Base-by-base conservation (phyloP, 2,113 vertebrate genomes). In the Thinocorus orbignyianus region DNA sequence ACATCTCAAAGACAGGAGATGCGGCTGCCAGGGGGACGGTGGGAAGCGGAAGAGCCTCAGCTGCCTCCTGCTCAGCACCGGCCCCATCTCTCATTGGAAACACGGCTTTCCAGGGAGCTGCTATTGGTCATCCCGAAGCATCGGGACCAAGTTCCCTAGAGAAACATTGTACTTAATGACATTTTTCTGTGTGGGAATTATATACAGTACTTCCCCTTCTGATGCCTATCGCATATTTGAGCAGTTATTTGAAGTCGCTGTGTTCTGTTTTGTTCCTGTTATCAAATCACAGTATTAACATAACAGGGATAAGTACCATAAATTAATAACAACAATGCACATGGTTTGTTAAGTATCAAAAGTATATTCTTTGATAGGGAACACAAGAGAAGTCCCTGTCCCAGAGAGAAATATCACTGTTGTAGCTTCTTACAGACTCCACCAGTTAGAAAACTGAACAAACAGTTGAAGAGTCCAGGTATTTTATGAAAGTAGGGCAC, bases 171-270 rank as follows among this genome's bases (percentile, higher is more conserved):
- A 55, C 83, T 92, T 52, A 90, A 81, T 10, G 44, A 93, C 95
- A 96, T 96, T 96, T 96, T 96, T 95, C 80, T 94, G 86, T n/a
- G 82, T 95, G 95, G 95, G 88, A 96, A 89, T 96, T 93, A 92
- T 92, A 88, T 95, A 88, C 88, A 93, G 72, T 31, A 86, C 80
- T 97, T 97, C 92, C 92, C 76, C 20, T 95, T 71, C 83, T 86
- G 92, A 97, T 96, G 80, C 80, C 52, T 96, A 97, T 96, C 90
- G 22, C 92, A 81, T 96, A 84, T 54, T 93, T 93, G 73, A 95
- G 61, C 13, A 2, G 80, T 74, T 69, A 92, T 74, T 90, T 93
- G 90, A 94, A 95, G 88, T 79, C 3, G 14, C 55, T 81, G 44
- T 88, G 86, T 28, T 96, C 87, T 90, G 55, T 86, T 93, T 88